phyloP scores from a whole-genome alignment of 2,888 invertebrate genomes.

The Ectemnius lituratus region DNA sequence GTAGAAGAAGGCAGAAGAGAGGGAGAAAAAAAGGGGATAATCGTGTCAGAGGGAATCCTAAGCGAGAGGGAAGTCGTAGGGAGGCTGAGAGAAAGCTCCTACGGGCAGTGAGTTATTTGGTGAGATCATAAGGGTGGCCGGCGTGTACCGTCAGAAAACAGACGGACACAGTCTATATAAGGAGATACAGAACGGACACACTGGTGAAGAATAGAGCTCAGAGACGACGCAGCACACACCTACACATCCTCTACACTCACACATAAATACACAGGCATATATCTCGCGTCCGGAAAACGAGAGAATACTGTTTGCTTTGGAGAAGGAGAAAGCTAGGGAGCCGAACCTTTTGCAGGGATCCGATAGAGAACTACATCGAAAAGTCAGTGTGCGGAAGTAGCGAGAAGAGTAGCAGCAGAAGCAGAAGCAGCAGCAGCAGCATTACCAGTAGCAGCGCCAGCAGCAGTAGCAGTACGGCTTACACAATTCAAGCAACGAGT shows the following conservation, averaged over 20 bases:
- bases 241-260: too few species aligned
- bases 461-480: not conserved
- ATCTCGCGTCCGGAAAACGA: not conserved
- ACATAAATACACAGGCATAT: too few species aligned
- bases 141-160: not conserved
- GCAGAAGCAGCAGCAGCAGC: not conserved
- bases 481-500: not conserved
- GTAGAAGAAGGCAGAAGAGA: not conserved
- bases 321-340: slow-evolving; percentile 1
- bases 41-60: not conserved
- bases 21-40: not conserved
- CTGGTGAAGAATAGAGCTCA: not conserved
- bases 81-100: not conserved
- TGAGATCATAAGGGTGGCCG: not conserved
- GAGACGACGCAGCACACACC: not conserved
- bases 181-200: not conserved
- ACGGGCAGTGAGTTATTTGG: too few species aligned
- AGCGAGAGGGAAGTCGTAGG: not conserved
- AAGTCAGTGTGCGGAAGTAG: slow-evolving; percentile 4
- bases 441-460: too few species aligned
- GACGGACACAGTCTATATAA: not conserved
- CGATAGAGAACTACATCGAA: slow-evolving; percentile 2
- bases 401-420: not conserved
- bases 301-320: not conserved
- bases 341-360: not conserved